Percentiles rank a stretch among this genome's conserved stretches.
phyloP scores from a whole-genome alignment of 1,140 invertebrate genomes.

The Papilio glaucus region DNA sequence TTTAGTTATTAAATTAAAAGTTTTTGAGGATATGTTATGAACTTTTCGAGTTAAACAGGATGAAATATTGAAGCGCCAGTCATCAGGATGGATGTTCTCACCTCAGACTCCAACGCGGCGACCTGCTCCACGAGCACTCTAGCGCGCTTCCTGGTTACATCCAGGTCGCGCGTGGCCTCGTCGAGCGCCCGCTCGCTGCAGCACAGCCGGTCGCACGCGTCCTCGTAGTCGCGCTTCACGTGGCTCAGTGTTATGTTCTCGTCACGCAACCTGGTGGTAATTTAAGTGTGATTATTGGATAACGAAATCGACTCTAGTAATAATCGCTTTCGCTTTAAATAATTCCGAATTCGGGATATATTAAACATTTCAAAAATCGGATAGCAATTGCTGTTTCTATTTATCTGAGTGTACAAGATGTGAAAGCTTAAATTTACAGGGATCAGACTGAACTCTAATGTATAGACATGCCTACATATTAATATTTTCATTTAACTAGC shows the following conservation, averaged over 20 bases:
- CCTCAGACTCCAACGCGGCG: constrained; percentile 58
- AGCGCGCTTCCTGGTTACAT: constrained; percentile 38
- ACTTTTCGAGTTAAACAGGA: too few species aligned
- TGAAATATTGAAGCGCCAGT: background rate
- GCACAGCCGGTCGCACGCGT: constrained; percentile 61
- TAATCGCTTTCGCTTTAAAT: too few species aligned
- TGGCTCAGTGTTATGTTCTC: constrained; percentile 58
- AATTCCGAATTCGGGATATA: too few species aligned
- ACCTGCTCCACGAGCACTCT: constrained; percentile 52
- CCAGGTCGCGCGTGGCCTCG: constrained; percentile 52
- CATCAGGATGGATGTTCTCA: constrained; percentile 37
- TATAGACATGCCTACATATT: too few species aligned
- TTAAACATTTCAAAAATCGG: too few species aligned
- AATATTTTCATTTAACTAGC: too few species aligned
- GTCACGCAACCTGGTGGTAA: constrained; percentile 61
- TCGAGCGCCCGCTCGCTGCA: constrained; percentile 53
- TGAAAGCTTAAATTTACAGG: too few species aligned
- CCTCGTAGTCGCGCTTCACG: constrained; percentile 65
- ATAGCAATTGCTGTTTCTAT: too few species aligned
- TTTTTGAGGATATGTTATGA: too few species aligned
- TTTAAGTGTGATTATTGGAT: background rate
- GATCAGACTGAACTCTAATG: too few species aligned
- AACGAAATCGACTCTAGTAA: background rate
- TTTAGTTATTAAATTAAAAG: too few species aligned
- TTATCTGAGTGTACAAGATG: too few species aligned